Evolutionary conservation across 1,140 invertebrate genomes (phyloP).

Genomic region (Solen grandis): DNA sequence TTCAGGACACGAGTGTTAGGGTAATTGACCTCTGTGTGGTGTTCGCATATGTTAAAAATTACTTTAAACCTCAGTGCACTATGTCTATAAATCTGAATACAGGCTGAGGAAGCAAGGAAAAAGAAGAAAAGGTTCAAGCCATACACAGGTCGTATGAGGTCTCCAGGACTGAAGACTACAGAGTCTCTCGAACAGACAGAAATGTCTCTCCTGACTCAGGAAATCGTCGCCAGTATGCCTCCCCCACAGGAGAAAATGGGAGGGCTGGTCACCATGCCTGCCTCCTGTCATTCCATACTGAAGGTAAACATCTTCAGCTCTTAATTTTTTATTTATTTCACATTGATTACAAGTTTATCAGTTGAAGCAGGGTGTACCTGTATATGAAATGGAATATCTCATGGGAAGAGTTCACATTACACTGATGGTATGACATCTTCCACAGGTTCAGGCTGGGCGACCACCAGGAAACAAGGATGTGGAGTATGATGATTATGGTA

Average conservation of each 20-base stretch:
- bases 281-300: slow-evolving; percentile 76
- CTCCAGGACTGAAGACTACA: slow-evolving; percentile 70
- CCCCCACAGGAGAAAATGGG: slow-evolving; percentile 54
- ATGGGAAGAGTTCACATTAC: too few species aligned
- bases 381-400: too few species aligned
- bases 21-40: too few species aligned
- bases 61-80: too few species aligned
- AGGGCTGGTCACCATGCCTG: slow-evolving; percentile 73
- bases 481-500: slow-evolving; percentile 77
- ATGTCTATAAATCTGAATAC: background rate
- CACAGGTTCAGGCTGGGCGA: slow-evolving; percentile 75
- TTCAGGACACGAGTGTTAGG: too few species aligned
- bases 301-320: slow-evolving; percentile 66
- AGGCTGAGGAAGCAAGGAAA: slow-evolving; percentile 44
- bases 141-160: slow-evolving; percentile 71
- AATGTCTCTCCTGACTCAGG: slow-evolving; percentile 68
- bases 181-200: slow-evolving; percentile 77
- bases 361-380: too few species aligned
- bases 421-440: too few species aligned
- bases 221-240: slow-evolving; percentile 56
- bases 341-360: too few species aligned
- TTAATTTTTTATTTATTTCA: too few species aligned
- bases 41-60: too few species aligned
- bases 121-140: slow-evolving; percentile 73
- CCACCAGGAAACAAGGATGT: slow-evolving; percentile 79